phyloP scores from a whole-genome alignment of 2,113 vertebrate species.

The Etheostoma cragini region DNA sequence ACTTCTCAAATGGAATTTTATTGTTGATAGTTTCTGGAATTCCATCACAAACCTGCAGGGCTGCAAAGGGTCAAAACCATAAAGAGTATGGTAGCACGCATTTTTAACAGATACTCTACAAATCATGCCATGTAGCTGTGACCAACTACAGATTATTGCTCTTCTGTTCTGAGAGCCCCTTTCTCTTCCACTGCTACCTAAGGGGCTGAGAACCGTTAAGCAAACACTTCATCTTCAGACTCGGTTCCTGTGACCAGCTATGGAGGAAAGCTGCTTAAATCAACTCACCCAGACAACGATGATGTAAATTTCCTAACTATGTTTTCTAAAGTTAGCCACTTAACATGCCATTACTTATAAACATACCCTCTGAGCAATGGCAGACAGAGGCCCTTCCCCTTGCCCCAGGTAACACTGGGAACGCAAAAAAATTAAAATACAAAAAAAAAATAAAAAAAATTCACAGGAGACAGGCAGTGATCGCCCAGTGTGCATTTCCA shows the following conservation, averaged over 20 bases:
- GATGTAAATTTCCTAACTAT: slow-evolving; percentile 55
- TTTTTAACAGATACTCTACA: slow-evolving; percentile 59
- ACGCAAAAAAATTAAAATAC: slow-evolving; percentile 37
- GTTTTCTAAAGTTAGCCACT: slow-evolving; percentile 73
- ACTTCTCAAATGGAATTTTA: slow-evolving; percentile 75
- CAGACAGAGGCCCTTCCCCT: slow-evolving; percentile 41
- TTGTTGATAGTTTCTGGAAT: slow-evolving; percentile 65
- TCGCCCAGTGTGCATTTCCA: slow-evolving; percentile 70
- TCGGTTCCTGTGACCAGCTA: slow-evolving; percentile 23
- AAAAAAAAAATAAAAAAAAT: slow-evolving; percentile 50
- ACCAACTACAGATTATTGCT: slow-evolving; percentile 32
- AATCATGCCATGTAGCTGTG: slow-evolving; percentile 5
- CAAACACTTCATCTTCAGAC: slow-evolving; percentile 15
- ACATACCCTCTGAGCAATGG: slow-evolving; percentile 28
- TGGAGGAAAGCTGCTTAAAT: slow-evolving; percentile 43
- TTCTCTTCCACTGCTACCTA: slow-evolving; percentile 32
- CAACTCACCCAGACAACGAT: slow-evolving; percentile 36
- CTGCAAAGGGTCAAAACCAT: slow-evolving; percentile 66
- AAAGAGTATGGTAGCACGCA: slow-evolving; percentile 51
- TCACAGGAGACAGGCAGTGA: slow-evolving; percentile 75
- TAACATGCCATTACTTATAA: slow-evolving; percentile 71
- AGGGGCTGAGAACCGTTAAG: slow-evolving; percentile 34
- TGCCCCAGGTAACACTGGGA: slow-evolving; percentile 60
- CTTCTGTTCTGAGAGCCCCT: neutral
- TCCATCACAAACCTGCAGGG: slow-evolving; percentile 70